phyloP scores from a whole-genome alignment of 2,113 vertebrate genomes.

The Micromys minutus region DNA sequence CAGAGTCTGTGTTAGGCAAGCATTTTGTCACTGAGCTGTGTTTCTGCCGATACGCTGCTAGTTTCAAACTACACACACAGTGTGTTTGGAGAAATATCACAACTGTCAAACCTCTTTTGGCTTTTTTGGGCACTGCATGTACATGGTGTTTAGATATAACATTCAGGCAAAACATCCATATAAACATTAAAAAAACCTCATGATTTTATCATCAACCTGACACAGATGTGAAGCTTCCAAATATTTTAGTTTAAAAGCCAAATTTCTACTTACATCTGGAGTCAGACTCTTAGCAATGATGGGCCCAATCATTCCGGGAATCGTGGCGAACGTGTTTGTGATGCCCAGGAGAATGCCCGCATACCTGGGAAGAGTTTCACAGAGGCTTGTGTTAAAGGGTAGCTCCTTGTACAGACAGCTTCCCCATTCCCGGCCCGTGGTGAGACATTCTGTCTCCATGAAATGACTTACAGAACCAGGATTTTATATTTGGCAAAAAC shows the following conservation, averaged over 20 bases:
- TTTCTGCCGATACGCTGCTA: neutral
- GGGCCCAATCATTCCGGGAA: conserved; percentile 97
- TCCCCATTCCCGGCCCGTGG: neutral
- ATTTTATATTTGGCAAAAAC: conserved; percentile 27
- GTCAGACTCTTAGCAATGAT: conserved; percentile 94
- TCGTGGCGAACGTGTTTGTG: conserved; percentile 97
- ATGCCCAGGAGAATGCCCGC: conserved; percentile 97
- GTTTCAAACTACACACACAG: neutral
- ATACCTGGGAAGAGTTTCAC: conserved; percentile 87
- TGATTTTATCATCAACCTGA: conserved; percentile 21
- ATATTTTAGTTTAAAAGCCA: neutral
- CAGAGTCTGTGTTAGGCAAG: neutral
- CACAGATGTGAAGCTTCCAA: conserved; percentile 2
- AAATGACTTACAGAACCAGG: conserved; percentile 13
- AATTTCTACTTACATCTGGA: conserved; percentile 88
- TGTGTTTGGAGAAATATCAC: neutral
- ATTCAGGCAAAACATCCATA: neutral
- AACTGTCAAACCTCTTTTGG: neutral
- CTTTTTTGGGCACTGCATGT: neutral
- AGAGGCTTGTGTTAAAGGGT: neutral
- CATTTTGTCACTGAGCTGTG: neutral
- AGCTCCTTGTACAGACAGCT: neutral
- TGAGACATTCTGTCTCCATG: neutral
- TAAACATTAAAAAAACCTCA: neutral
- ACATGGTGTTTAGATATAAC: neutral